These are phyloP conservation scores for Falco cherrug DNA, from an alignment of 2,797 vertebrate species.

Conservation along the genomic window DNA sequence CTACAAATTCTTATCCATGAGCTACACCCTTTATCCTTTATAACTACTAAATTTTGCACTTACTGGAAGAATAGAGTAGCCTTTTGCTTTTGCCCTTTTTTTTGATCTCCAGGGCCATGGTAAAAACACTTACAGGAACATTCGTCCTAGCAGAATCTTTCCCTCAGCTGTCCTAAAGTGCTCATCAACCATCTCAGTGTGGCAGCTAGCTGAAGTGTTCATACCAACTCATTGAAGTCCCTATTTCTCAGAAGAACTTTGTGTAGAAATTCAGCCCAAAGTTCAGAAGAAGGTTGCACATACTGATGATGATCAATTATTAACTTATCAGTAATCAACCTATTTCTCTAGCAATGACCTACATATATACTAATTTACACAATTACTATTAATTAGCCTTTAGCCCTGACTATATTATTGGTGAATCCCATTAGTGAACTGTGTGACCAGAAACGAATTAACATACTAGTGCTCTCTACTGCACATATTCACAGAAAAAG, in stretches of 20 bases:
- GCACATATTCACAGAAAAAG: background rate
- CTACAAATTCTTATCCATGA: background rate
- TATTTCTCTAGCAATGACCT: background rate
- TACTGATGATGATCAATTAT: background rate
- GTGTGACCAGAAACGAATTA: background rate
- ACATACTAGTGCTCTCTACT: background rate
- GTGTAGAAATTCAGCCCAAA: background rate
- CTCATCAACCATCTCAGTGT: background rate
- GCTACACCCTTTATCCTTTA: background rate
- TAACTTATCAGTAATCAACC: background rate
- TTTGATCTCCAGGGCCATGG: background rate
- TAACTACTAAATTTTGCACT: background rate
- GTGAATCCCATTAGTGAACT: background rate
- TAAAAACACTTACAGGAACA: background rate
- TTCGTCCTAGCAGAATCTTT: background rate
- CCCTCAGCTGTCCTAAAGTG: background rate
- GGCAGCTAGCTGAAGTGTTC: background rate
- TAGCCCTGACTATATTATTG: background rate
- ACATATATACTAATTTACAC: background rate
- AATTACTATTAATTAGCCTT: background rate
- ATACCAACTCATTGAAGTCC: background rate
- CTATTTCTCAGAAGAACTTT: background rate
- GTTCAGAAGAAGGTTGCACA: background rate
- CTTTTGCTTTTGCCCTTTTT: background rate
- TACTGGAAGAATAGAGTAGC: background rate